phyloP scores from a whole-genome alignment of 2,888 invertebrate genomes.

The Epicampocera succincta region DNA sequence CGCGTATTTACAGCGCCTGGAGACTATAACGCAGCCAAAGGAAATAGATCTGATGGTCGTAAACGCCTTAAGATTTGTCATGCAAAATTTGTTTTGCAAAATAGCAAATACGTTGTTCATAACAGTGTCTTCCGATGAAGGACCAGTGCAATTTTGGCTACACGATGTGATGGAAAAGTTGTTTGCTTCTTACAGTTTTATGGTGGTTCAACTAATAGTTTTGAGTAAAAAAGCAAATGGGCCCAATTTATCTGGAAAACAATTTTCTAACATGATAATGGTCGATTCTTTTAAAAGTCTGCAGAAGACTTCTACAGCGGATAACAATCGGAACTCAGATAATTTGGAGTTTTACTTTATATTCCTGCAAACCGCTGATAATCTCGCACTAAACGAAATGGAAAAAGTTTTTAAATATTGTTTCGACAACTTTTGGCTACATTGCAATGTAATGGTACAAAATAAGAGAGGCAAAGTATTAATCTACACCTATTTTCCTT shows the following conservation, averaged over 20 bases:
- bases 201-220: slow-evolving; percentile 72
- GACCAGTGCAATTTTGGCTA: slow-evolving; percentile 44
- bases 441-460: slow-evolving; percentile 77
- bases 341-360: slow-evolving; percentile 76
- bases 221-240: slow-evolving; percentile 4
- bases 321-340: slow-evolving; percentile 72
- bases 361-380: slow-evolving; percentile 74
- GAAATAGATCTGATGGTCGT: slow-evolving; percentile 72
- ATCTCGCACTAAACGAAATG: slow-evolving; percentile 69
- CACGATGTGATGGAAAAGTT: slow-evolving; percentile 71
- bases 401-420: slow-evolving; percentile 76
- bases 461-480: slow-evolving; percentile 73
- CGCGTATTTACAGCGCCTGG: slow-evolving; percentile 64
- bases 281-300: slow-evolving; percentile 76
- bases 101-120: slow-evolving; percentile 72
- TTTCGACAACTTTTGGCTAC: slow-evolving; percentile 75
- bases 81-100: slow-evolving; percentile 73
- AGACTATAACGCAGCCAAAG: slow-evolving; percentile 70
- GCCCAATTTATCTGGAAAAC: slow-evolving; percentile 45
- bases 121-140: slow-evolving; percentile 70
- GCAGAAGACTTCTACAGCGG: slow-evolving; percentile 64
- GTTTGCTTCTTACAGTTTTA: slow-evolving; percentile 71
- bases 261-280: slow-evolving; percentile 58
- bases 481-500: slow-evolving; percentile 76
- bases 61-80: slow-evolving; percentile 71